phyloP scores from a whole-genome alignment of 2,797 vertebrate genomes.

The Amniataba percoides region DNA sequence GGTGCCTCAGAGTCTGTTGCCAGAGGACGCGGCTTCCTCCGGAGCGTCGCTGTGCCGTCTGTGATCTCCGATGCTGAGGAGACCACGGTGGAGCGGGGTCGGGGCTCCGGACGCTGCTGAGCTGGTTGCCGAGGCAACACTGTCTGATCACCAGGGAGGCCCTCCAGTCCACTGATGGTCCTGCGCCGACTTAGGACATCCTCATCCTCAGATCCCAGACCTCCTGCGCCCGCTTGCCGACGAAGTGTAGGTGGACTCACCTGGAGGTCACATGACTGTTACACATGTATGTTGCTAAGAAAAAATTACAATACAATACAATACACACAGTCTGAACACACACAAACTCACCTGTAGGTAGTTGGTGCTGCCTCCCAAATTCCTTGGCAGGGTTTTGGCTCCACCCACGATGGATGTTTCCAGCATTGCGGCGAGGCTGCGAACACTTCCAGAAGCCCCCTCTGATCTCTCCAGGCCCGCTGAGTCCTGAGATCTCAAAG shows the following conservation, averaged over 20 bases:
- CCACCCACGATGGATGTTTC: slow-evolving; percentile 94
- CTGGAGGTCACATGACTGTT: slow-evolving; percentile 64
- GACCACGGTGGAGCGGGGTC: slow-evolving; percentile 80
- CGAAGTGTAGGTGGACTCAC: slow-evolving; percentile 81
- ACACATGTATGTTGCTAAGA: background rate
- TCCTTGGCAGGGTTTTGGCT: slow-evolving; percentile 83
- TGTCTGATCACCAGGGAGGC: slow-evolving; percentile 70
- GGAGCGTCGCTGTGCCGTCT: slow-evolving; percentile 84
- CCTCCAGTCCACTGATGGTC: slow-evolving; percentile 92
- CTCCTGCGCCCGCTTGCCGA: slow-evolving; percentile 91
- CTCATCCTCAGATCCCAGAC: slow-evolving; percentile 91
- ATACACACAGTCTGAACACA: background rate
- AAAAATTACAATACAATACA: too few species aligned
- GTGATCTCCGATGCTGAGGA: slow-evolving; percentile 73
- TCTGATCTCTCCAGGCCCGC: slow-evolving; percentile 78
- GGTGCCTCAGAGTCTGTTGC: slow-evolving; percentile 80
- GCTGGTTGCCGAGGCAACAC: slow-evolving; percentile 61
- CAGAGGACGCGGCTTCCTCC: slow-evolving; percentile 83
- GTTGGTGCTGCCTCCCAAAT: slow-evolving; percentile 70
- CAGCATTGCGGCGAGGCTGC: slow-evolving; percentile 95
- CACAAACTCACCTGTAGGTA: slow-evolving; percentile 79
- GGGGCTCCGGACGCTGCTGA: slow-evolving; percentile 79
- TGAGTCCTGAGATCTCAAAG: slow-evolving; percentile 75
- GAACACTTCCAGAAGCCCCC: slow-evolving; percentile 92
- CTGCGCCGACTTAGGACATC: slow-evolving; percentile 92